Evolutionary conservation across 2,888 invertebrate genomes (phyloP).

Genomic region (Drosophila meridiana): DNA sequence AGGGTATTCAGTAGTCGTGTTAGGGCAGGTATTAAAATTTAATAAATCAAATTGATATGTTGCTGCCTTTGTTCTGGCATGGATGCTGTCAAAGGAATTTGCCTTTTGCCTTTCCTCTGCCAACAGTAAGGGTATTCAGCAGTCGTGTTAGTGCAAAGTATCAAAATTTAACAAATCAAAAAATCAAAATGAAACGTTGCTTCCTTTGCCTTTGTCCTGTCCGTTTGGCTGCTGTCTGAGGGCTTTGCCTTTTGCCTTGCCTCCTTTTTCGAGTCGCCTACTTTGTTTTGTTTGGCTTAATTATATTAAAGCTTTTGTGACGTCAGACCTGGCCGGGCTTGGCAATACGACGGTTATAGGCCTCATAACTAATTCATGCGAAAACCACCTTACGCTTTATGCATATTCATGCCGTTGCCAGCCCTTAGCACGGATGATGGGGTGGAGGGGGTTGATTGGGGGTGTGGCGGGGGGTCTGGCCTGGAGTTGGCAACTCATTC

Average conservation of each 20-base stretch:
- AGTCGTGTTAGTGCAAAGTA: not conserved
- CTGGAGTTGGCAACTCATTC: conserved; percentile 31
- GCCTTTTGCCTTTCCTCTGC: not conserved
- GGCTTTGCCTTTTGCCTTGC: not conserved
- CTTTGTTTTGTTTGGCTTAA: conserved; percentile 49
- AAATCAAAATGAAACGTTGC: not conserved
- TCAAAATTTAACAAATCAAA: not conserved
- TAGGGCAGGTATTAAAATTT: not conserved
- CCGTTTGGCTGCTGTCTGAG: not conserved
- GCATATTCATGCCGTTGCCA: conserved; percentile 60
- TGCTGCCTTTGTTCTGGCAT: not conserved
- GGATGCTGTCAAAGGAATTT: not conserved
- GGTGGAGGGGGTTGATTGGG: not conserved
- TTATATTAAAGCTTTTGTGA: conserved; percentile 60
- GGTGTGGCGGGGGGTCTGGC: not conserved
- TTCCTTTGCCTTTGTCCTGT: not conserved
- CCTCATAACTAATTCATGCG: conserved; percentile 67
- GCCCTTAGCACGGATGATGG: not conserved
- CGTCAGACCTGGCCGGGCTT: conserved; percentile 19
- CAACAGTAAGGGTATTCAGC: no score
- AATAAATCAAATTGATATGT: not conserved
- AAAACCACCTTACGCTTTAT: conserved; percentile 61
- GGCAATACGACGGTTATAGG: conserved; percentile 48
- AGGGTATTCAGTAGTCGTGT: not conserved
- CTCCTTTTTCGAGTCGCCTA: conserved; percentile 1